These are phyloP conservation scores for Aix galericulata DNA, from an alignment of 2,113 vertebrate species.

Conservation along the genomic window DNA sequence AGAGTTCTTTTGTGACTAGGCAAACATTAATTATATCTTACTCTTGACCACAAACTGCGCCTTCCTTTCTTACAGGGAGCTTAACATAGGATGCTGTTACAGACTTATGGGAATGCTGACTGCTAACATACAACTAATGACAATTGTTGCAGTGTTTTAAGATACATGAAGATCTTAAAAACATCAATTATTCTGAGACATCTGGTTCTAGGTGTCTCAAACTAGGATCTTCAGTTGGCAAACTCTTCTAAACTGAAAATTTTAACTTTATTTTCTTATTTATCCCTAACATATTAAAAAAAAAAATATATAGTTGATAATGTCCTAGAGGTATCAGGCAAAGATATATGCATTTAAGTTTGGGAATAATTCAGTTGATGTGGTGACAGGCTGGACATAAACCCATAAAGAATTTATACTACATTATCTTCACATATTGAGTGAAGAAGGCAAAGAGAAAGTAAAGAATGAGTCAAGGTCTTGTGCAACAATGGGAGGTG, in stretches of 20 bases:
- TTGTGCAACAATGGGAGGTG: not conserved
- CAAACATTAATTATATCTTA: not conserved
- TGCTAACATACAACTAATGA: not conserved
- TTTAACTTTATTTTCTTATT: not conserved
- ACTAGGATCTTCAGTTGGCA: not conserved
- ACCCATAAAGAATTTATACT: not conserved
- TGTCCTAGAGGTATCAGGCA: not conserved
- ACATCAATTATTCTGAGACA: not conserved
- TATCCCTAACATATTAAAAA: not conserved
- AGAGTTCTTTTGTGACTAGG: not conserved
- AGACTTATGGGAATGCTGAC: not conserved
- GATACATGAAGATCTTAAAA: not conserved
- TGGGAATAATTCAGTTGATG: not conserved
- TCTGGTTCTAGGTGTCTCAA: not conserved
- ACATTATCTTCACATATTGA: not conserved
- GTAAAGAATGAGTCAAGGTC: not conserved
- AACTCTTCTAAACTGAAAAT: not conserved
- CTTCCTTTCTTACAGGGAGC: not conserved
- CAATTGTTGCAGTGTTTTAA: not conserved
- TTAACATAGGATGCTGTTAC: not conserved
- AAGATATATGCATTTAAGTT: not conserved
- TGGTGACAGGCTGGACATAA: not conserved
- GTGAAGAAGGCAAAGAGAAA: not conserved
- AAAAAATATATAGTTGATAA: not conserved
- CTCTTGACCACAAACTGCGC: not conserved